Evolutionary conservation across 2,888 invertebrate genomes (phyloP), one percentile per base, ranked within the genome.

Genomic region (Syrphus vitripennis): DNA sequence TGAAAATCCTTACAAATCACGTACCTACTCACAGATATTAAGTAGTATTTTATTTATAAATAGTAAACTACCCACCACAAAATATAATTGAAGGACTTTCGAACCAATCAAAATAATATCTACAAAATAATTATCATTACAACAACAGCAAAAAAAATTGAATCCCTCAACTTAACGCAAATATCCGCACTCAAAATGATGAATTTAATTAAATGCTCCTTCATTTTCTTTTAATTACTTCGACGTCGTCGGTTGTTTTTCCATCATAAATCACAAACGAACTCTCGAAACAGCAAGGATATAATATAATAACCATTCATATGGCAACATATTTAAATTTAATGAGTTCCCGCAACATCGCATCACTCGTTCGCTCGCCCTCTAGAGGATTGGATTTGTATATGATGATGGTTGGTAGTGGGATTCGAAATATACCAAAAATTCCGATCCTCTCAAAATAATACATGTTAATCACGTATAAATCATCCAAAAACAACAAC

Each of bases 141-240:
- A 14, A n/a, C n/a, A 37, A 14, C 14, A 34, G 12, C 2, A 12
- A 34, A 34, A 34, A 34, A 12, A 40, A 40, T 50, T 34, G 67
- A 50, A 7, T 65, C 9, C 21, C 19, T 45, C 48, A 65, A 67
- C 67, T 67, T 24, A 67, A 34, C 21, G 24, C 24, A 21, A 67
- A 67, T 50, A 50, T 12, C 21, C 34, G 16, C 50, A 50, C n/a
- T n/a, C n/a, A n/a, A n/a, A n/a, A n/a, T 67, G 67, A 50, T 67
- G 50, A 42, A 65, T 61, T 76, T 80, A 84, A 84, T 84, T 76
- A 71, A 71, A 71, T 45, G 67, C 67, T 59, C 53, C 76, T 29
- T 26, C 67, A 69, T 69, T 71, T 83, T 71, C 67, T 71, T 79
- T 83, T 79, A 83, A 83, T 83, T 74, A 71, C 69, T 48, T 37